Percentiles rank a stretch among this genome's conserved stretches.
These are phyloP conservation scores for Drosophila kurseongensis DNA, from an alignment of 1,140 invertebrate species.

Conservation along the genomic window DNA sequence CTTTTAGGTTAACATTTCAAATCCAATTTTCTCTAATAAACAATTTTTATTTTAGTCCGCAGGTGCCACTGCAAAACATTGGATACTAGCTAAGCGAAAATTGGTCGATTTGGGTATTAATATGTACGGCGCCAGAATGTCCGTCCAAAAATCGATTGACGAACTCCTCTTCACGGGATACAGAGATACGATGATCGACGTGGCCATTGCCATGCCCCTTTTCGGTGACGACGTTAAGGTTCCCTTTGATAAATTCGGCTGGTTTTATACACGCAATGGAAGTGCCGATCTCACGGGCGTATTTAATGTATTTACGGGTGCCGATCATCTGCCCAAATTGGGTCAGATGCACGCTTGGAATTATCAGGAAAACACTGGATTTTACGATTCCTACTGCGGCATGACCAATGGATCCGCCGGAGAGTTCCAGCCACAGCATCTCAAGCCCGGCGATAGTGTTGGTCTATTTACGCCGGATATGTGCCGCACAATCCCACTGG, in stretches of 20 bases:
- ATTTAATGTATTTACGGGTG: slow-evolving; percentile 90
- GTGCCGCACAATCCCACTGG: slow-evolving; percentile 87
- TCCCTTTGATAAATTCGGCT: slow-evolving; percentile 90
- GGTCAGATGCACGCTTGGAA: slow-evolving; percentile 90
- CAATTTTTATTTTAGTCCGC: slow-evolving; percentile 87
- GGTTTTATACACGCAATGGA: slow-evolving; percentile 93
- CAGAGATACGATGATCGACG: slow-evolving; percentile 88
- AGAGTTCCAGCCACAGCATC: slow-evolving; percentile 90
- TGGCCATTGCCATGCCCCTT: slow-evolving; percentile 87
- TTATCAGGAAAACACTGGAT: slow-evolving; percentile 86
- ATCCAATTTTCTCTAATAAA: no score
- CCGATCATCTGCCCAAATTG: slow-evolving; percentile 86
- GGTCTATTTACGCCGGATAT: slow-evolving; percentile 89
- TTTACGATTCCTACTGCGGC: slow-evolving; percentile 86
- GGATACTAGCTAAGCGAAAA: slow-evolving; percentile 86
- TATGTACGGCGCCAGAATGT: slow-evolving; percentile 85
- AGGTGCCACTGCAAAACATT: slow-evolving; percentile 87
- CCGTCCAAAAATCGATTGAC: slow-evolving; percentile 88
- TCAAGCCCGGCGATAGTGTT: slow-evolving; percentile 86
- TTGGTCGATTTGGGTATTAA: slow-evolving; percentile 86
- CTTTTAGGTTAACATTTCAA: no score
- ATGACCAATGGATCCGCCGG: slow-evolving; percentile 89
- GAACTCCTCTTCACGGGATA: slow-evolving; percentile 93
- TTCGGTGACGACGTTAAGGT: slow-evolving; percentile 85
- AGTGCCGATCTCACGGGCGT: slow-evolving; percentile 89